Evolutionary conservation across 2,797 vertebrate genomes (phyloP).

Genomic region (Nyctibius grandis): DNA sequence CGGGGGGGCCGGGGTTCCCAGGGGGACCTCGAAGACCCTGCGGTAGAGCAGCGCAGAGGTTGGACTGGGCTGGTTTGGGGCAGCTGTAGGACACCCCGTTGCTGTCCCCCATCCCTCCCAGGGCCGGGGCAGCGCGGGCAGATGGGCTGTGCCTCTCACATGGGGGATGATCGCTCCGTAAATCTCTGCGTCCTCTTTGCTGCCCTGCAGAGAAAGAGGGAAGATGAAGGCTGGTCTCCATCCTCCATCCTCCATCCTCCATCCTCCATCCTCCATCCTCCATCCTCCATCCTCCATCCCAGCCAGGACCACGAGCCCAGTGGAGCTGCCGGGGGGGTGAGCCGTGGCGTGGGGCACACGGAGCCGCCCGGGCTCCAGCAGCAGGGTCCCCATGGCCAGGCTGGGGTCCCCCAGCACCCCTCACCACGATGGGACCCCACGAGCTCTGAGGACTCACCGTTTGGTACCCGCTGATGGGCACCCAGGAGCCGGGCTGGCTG

Average conservation of each 20-base stretch:
- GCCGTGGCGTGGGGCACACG: fast-evolving
- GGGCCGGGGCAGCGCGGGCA: fast-evolving
- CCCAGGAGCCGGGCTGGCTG: not conserved
- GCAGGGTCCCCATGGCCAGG: not conserved
- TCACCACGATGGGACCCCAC: fast-evolving
- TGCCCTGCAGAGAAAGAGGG: not conserved
- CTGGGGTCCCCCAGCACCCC: not conserved
- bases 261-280: not conserved
- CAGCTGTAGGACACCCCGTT: fast-evolving
- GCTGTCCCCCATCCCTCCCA: not conserved
- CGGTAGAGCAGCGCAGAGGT: not conserved
- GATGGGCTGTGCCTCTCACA: not conserved
- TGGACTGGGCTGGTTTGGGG: not conserved
- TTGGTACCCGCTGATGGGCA: not conserved
- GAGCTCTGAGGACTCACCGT: conserved; percentile 3
- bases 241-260: not conserved
- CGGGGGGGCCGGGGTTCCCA: conserved; percentile 29
- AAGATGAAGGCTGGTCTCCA: not conserved
- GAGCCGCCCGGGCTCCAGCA: not conserved
- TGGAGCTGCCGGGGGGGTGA: not conserved
- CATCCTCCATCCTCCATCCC: not conserved
- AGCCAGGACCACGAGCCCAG: not conserved
- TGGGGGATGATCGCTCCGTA: conserved; percentile 13
- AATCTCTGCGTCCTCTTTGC: conserved; percentile 30
- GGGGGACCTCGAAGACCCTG: conserved; percentile 60